Evolutionary conservation across 2,113 vertebrate species (phyloP), one percentile per base, ranked within the genome.

Genomic region (Cavia porcellus): DNA sequence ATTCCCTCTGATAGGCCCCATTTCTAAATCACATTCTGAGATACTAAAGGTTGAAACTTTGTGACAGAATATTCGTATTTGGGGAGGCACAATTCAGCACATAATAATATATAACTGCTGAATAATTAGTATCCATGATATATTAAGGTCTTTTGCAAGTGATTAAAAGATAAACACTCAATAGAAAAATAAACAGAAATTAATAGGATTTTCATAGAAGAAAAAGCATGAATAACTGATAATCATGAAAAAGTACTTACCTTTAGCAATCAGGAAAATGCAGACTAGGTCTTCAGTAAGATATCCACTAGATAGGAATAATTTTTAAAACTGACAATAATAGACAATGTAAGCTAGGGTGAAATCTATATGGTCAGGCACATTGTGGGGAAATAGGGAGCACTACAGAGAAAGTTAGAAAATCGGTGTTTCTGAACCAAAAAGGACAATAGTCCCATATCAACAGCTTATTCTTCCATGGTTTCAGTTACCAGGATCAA

Each of bases 311-410:
- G 64, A 4, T 45, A 20, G 87, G 52, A 90, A n/a, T 25, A 4
- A 86, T 62, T 50, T 30, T n/a, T 72, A 83, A 75, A 13, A 6
- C 42, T 62, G 32, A 28, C 42, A 11, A 0, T 52, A 62, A 13
- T 87, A 86, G 84, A 47, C 45, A 50, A 30, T 35, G 17, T 3
- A 74, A 20, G 14, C 66, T 57, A 19, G 45, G 2, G 28, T 24
- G 17, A 74, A 90, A 38, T 28, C 13, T 4, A 0, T 22, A 3
- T 55, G 12, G 10, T 86, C 66, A 22, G 30, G 66, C 35, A 20
- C 0, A 0, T 2, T 7, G 4, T 8, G 4, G 35, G 11, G 13
- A 0, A 2, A 11, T 2, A 50, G 42, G 62, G 28, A 57, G 7
- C 59, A 0, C 0, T 24, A 50, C 62, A 66, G 1, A 35, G n/a